phyloP scores from a whole-genome alignment of 2,888 invertebrate genomes.

The Cistogaster globosa region DNA sequence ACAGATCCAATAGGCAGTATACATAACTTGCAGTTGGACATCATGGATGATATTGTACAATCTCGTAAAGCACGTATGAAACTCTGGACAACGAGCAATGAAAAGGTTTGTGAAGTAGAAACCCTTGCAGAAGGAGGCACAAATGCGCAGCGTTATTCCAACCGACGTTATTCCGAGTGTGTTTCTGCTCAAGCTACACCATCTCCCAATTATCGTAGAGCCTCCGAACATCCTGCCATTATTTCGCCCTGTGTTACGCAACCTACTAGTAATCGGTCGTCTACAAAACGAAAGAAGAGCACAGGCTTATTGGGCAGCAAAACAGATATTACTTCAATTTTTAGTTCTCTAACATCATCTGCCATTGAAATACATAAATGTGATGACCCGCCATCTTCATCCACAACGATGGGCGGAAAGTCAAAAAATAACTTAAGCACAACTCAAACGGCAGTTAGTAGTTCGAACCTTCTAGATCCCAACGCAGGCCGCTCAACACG shows the following conservation, averaged over 20 bases:
- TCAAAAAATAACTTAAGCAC: slow-evolving; percentile 72
- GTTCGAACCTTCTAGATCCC: slow-evolving; percentile 79
- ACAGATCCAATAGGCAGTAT: slow-evolving; percentile 90
- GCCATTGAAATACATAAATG: slow-evolving; percentile 91
- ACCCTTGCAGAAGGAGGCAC: slow-evolving; percentile 87
- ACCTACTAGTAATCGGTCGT: slow-evolving; percentile 75
- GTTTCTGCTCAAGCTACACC: slow-evolving; percentile 81
- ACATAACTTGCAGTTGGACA: slow-evolving; percentile 92
- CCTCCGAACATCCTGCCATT: slow-evolving; percentile 88
- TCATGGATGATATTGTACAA: slow-evolving; percentile 94
- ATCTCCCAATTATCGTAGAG: slow-evolving; percentile 86
- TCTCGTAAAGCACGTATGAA: slow-evolving; percentile 92
- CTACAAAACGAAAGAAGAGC: slow-evolving; percentile 79
- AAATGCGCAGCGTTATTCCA: slow-evolving; percentile 86
- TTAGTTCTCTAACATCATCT: slow-evolving; percentile 88
- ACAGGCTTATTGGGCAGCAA: slow-evolving; percentile 91
- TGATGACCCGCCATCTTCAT: slow-evolving; percentile 81
- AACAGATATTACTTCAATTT: slow-evolving; percentile 90
- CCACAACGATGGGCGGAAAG: slow-evolving; percentile 76
- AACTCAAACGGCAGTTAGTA: slow-evolving; percentile 72
- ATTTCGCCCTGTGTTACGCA: slow-evolving; percentile 79
- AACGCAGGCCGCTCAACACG: slow-evolving; percentile 86
- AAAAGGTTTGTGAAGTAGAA: slow-evolving; percentile 92
- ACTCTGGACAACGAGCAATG: slow-evolving; percentile 92
- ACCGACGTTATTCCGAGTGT: slow-evolving; percentile 89